Evolutionary conservation across 2,797 vertebrate species (phyloP).

Genomic region (Gymnothorax javanicus): DNA sequence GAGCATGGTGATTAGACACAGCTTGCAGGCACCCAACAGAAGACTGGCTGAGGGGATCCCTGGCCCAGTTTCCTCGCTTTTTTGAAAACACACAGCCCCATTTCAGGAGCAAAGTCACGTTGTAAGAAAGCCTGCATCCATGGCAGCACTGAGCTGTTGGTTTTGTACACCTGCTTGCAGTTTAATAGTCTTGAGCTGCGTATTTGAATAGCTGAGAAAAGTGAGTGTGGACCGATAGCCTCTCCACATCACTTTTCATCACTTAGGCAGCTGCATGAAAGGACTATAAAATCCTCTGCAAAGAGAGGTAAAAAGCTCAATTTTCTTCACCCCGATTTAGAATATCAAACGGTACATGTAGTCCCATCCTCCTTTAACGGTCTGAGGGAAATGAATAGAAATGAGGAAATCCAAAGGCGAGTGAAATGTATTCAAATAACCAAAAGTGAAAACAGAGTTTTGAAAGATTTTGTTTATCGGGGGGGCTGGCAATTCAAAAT

Average conservation of each 20-base stretch:
- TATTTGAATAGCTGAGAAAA: neutral
- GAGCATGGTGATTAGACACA: neutral
- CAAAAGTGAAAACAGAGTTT: neutral
- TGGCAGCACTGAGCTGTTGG: neutral
- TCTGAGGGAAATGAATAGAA: neutral
- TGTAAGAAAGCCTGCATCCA: neutral
- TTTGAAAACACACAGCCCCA: neutral
- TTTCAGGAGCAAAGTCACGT: neutral
- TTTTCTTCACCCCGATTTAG: neutral
- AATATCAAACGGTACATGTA: neutral
- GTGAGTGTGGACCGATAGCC: neutral
- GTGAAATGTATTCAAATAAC: neutral
- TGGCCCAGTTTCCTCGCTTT: neutral
- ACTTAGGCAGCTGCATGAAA: neutral
- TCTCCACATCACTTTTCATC: neutral
- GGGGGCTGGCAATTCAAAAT: constrained; percentile 2
- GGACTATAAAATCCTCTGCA: neutral
- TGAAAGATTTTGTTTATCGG: neutral
- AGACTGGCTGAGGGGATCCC: neutral
- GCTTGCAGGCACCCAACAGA: neutral
- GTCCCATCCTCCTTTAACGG: neutral
- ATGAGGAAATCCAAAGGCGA: neutral
- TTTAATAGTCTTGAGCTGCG: neutral
- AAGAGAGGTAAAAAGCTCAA: neutral
- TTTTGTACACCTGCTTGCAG: neutral